Evolutionary conservation across 1,140 invertebrate species (phyloP).

Genomic region (Akabosia matsudoensis): DNA sequence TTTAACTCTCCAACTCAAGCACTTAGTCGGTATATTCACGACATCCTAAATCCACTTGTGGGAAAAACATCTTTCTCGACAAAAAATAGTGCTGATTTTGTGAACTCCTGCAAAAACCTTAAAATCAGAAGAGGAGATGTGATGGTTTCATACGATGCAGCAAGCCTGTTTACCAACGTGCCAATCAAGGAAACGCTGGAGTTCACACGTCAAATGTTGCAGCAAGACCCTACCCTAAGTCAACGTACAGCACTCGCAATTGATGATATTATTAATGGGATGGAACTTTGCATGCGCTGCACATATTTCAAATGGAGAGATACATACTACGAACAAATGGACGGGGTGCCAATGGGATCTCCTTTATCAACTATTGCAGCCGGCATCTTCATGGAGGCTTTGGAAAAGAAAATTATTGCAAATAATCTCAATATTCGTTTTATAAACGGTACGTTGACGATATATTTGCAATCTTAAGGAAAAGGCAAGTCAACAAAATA

Average conservation of each 20-base stretch:
- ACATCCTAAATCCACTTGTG: slow-evolving; percentile 15
- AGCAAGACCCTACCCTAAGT: neutral
- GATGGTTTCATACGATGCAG: slow-evolving; percentile 39
- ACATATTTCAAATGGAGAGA: slow-evolving; percentile 33
- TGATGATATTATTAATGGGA: slow-evolving; percentile 32
- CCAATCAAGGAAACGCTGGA: slow-evolving; percentile 16
- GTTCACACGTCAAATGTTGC: neutral
- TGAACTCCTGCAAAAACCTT: neutral
- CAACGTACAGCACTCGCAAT: neutral
- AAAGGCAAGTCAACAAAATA: neutral
- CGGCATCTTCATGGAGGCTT: slow-evolving; percentile 30
- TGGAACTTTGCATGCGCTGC: slow-evolving; percentile 28
- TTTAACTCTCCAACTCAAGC: slow-evolving; percentile 38
- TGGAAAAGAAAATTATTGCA: slow-evolving; percentile 28
- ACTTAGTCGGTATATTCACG: slow-evolving; percentile 35
- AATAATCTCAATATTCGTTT: slow-evolving; percentile 24
- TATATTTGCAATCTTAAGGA: slow-evolving; percentile 29
- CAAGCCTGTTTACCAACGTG: slow-evolving; percentile 39
- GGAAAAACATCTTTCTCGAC: neutral
- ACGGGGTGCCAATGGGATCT: slow-evolving; percentile 41
- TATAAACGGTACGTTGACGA: slow-evolving; percentile 44
- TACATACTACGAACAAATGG: slow-evolving; percentile 34
- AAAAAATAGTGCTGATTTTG: slow-evolving; percentile 31
- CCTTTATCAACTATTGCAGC: slow-evolving; percentile 28
- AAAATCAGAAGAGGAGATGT: slow-evolving; percentile 13